Conservation (phyloP, 92 coral and sea anemone species). For the Porites evermanni region DNA sequence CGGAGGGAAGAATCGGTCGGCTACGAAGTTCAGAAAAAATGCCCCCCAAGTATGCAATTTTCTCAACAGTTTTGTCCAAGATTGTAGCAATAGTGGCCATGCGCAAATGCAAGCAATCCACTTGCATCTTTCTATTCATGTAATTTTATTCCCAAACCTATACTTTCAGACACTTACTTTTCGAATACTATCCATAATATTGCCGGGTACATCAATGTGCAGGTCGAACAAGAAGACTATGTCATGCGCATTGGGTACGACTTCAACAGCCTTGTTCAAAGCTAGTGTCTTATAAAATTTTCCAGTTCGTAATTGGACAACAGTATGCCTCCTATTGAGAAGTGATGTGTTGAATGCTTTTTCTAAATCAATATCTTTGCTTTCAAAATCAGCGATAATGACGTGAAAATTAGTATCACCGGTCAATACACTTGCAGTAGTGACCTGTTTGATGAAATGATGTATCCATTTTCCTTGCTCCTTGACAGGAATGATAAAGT, state of each 20-base stretch:
- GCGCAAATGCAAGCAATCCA: too few relatives aligned
- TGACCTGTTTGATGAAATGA: slow-evolving; percentile 21
- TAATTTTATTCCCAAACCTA: too few relatives aligned
- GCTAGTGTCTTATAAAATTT: slow-evolving; percentile 33
- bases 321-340: slow-evolving; percentile 10
- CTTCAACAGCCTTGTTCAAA: slow-evolving; percentile 42
- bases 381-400: slow-evolving; percentile 42
- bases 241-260: slow-evolving; percentile 13
- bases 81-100: too few relatives aligned
- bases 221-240: slow-evolving; percentile 43
- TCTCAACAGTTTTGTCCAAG: too few relatives aligned
- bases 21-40: too few relatives aligned
- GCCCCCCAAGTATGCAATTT: too few relatives aligned
- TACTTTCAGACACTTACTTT: not conserved
- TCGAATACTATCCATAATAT: slow-evolving; percentile 29
- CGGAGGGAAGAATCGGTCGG: too few relatives aligned
- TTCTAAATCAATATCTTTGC: slow-evolving; percentile 3
- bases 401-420: slow-evolving; percentile 27
- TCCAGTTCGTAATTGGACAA: slow-evolving; percentile 31
- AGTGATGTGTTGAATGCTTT: slow-evolving; percentile 20
- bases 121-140: too few relatives aligned
- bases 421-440: slow-evolving; percentile 11
- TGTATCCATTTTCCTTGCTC: slow-evolving; percentile 40
- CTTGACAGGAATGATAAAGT: slow-evolving; percentile 34
- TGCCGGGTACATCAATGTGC: slow-evolving; percentile 17